Percentiles rank a stretch among this genome's conserved stretches.
These are phyloP conservation scores for Phocides pigmalion DNA, from an alignment of 1,140 invertebrate genomes.

Conservation along the genomic window DNA sequence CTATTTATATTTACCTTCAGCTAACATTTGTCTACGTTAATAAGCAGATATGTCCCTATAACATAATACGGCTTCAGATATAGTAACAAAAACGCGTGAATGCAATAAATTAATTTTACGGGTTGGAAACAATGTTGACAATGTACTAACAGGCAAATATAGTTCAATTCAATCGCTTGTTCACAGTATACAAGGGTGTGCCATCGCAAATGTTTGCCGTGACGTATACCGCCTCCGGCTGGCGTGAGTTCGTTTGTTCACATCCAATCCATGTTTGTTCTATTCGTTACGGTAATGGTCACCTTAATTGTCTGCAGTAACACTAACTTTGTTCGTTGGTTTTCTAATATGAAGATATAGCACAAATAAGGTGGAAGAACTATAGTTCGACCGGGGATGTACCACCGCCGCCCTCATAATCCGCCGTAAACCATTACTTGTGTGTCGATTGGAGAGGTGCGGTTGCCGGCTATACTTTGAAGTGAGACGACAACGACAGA, in stretches of 20 bases:
- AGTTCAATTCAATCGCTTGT: constrained; percentile 43
- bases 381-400: no score
- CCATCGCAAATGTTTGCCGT: constrained; percentile 63
- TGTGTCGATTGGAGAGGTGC: no score
- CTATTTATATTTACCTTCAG: no score
- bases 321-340: constrained; percentile 51
- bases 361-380: no score
- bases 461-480: no score
- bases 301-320: constrained; percentile 59
- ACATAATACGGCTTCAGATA: no score
- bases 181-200: constrained; percentile 51
- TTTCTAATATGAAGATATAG: not conserved
- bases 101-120: constrained; percentile 25
- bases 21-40: no score
- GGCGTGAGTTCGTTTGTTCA: constrained; percentile 43
- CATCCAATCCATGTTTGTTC: constrained; percentile 55
- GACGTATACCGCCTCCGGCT: constrained; percentile 44
- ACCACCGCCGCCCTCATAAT: no score
- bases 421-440: no score
- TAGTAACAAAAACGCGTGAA: not conserved
- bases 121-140: constrained; percentile 38
- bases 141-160: constrained; percentile 49
- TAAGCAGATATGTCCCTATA: no score
- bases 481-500: no score
- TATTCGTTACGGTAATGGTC: constrained; percentile 71